Percentiles rank a stretch among this genome's conserved stretches.
These are phyloP conservation scores for Halichondria panicea DNA, from an alignment of 37 sponge, comb jelly and placozoan species.

Conservation along the genomic window DNA sequence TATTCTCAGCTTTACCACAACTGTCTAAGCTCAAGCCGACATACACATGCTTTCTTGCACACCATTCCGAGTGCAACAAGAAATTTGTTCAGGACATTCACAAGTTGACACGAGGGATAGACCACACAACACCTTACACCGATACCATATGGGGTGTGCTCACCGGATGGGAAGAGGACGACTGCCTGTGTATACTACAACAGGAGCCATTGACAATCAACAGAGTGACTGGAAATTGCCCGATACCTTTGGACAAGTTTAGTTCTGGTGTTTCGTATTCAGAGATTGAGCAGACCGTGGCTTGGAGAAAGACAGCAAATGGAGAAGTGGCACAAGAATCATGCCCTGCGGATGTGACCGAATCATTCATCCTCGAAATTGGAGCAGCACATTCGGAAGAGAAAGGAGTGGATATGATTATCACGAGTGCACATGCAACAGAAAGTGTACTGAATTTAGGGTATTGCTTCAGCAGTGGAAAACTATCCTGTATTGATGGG, in stretches of 20 bases:
- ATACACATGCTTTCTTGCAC: constrained; percentile 62
- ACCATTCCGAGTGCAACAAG: constrained; percentile 40
- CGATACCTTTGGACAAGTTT: constrained; percentile 45
- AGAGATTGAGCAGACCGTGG: constrained; percentile 34
- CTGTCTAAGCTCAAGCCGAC: constrained; percentile 37
- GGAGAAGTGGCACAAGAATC: neutral
- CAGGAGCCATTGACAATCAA: constrained; percentile 44
- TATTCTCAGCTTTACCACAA: neutral
- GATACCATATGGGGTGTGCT: constrained; percentile 78
- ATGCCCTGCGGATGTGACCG: constrained; percentile 53
- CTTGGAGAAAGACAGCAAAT: constrained; percentile 9
- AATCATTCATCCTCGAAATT: constrained; percentile 31
- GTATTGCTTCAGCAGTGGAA: constrained; percentile 40
- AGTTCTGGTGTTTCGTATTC: constrained; percentile 63
- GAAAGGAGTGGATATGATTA: constrained; percentile 62
- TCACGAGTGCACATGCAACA: constrained; percentile 75
- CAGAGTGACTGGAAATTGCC: constrained; percentile 36
- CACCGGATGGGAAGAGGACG: constrained; percentile 52
- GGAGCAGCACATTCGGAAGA: constrained; percentile 3
- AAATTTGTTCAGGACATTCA: constrained; percentile 42
- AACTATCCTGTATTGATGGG: constrained; percentile 30
- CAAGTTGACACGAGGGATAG: constrained; percentile 50
- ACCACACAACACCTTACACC: constrained; percentile 50
- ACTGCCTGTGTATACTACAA: constrained; percentile 45
- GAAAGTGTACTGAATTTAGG: constrained; percentile 59